Evolutionary conservation across 2,113 vertebrate species (phyloP).

Genomic region (Ceuthmochares aereus): DNA sequence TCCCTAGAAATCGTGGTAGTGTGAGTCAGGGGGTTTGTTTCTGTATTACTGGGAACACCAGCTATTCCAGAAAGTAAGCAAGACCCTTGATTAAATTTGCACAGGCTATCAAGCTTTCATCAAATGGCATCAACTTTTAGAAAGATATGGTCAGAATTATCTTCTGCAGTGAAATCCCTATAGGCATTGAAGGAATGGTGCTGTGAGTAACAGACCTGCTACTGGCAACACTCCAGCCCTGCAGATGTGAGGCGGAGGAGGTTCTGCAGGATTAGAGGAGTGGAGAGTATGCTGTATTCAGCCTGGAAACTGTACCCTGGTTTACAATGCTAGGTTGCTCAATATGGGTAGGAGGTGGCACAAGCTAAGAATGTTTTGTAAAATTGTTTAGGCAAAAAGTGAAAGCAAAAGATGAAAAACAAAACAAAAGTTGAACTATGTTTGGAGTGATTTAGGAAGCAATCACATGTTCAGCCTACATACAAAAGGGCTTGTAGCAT

Average conservation of each 20-base stretch:
- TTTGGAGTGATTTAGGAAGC: not conserved
- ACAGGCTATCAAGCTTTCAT: not conserved
- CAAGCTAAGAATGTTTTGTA: not conserved
- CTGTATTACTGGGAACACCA: not conserved
- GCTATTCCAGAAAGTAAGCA: not conserved
- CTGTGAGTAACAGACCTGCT: slow-evolving; percentile 44
- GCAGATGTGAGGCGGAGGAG: slow-evolving; percentile 68
- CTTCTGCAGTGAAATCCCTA: slow-evolving; percentile 50
- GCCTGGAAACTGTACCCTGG: slow-evolving; percentile 25
- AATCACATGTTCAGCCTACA: not conserved
- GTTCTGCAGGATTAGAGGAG: slow-evolving; percentile 40
- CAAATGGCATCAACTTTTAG: slow-evolving; percentile 25
- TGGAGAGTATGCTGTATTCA: not conserved
- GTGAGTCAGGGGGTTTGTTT: not conserved
- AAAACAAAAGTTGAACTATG: not conserved
- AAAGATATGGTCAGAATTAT: slow-evolving; percentile 43
- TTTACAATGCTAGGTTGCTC: slow-evolving; percentile 4
- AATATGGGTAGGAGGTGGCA: slow-evolving; percentile 36
- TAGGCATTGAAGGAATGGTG: slow-evolving; percentile 27
- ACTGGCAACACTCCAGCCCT: slow-evolving; percentile 54
- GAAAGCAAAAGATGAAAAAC: not conserved
- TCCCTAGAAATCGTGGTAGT: not conserved
- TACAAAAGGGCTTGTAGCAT: not conserved
- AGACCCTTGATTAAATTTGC: not conserved
- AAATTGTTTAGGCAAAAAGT: not conserved